Evolutionary conservation across 1,140 invertebrate genomes (phyloP), one percentile per base, ranked within the genome.

Genomic region (Drosophila cardini): DNA sequence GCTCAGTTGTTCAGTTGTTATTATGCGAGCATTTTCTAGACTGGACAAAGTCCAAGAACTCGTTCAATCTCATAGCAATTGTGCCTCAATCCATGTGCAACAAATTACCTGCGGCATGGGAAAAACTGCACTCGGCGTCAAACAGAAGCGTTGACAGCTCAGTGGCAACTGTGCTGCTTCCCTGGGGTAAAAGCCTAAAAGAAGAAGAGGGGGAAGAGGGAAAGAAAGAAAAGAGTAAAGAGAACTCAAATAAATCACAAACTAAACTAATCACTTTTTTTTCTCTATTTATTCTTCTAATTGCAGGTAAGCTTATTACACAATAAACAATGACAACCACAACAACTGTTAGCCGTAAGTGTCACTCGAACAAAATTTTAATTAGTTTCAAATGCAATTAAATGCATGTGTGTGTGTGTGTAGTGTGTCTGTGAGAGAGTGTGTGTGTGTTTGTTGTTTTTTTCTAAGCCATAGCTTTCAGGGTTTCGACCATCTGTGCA

Each of bases 271-370:
- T 61, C 42, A 78, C 76, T 82, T 76, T 78, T 68, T 42, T 32
- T 53, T 34, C 45, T 38, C 8, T 72, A 73, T 87, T 87, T 78
- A 60, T 81, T 90, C 64, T 84, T 90, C 62, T 90, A 83, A 89
- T 90, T 90, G 64, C 87, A 90, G 87, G 87, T 90, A 90, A 90
- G 87, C 83, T 81, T 68, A 77, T 84, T 80, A 89, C 71, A 76
- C 48, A 68, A 69, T 38, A 72, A 60, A 43, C 15, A 52, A 38
- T 45, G 50, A 48, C 58, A 61, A 61, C 61, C 69, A 43, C 50
- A 64, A 68, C 48, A 65, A 76, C 53, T 76, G 48, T 78, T 70
- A 42, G 70, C 73, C 70, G 80, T 87, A 87, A 87, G 84, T 87
- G 84, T 76, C 78, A 77, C 73, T 84, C 76, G 83, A 83, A 50